Evolutionary conservation across 2,888 invertebrate species (phyloP).

Genomic region (Eupithecia vulgata): DNA sequence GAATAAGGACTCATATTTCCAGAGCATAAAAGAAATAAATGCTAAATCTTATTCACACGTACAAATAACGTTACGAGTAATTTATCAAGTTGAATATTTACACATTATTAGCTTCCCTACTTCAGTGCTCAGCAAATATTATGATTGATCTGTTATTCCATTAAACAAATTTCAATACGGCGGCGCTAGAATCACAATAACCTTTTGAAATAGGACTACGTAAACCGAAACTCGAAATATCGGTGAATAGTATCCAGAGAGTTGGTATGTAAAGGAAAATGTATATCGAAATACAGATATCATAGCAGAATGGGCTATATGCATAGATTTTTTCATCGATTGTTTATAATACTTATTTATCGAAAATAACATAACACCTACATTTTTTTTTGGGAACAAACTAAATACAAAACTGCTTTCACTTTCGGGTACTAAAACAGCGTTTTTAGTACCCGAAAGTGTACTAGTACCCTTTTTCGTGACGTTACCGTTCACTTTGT

Average conservation of each 20-base stretch:
- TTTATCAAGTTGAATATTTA: conserved; percentile 31
- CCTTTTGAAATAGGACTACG: conserved; percentile 34
- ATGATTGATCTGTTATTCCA: conserved; percentile 37
- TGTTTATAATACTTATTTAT: too few relatives aligned
- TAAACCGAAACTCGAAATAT: conserved; percentile 12
- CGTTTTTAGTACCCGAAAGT: too few relatives aligned
- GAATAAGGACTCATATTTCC: background rate
- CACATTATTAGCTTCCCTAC: conserved; percentile 28
- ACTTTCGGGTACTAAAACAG: too few relatives aligned
- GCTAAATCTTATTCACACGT: conserved; percentile 24
- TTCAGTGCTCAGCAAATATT: conserved; percentile 20
- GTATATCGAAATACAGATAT: background rate
- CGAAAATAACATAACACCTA: too few relatives aligned
- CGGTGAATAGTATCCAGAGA: background rate
- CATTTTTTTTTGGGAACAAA: too few relatives aligned
- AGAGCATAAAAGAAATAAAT: background rate
- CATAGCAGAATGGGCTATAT: background rate
- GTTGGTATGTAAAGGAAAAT: background rate
- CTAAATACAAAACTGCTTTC: too few relatives aligned
- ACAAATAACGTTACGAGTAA: conserved; percentile 24
- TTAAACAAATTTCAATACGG: conserved; percentile 22
- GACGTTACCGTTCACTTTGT: too few relatives aligned
- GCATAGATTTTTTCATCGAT: too few relatives aligned
- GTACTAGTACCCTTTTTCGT: too few relatives aligned
- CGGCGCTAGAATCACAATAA: conserved; percentile 23